Base-by-base conservation (phyloP, 2,113 vertebrate species). In the Lonchura striata region DNA sequence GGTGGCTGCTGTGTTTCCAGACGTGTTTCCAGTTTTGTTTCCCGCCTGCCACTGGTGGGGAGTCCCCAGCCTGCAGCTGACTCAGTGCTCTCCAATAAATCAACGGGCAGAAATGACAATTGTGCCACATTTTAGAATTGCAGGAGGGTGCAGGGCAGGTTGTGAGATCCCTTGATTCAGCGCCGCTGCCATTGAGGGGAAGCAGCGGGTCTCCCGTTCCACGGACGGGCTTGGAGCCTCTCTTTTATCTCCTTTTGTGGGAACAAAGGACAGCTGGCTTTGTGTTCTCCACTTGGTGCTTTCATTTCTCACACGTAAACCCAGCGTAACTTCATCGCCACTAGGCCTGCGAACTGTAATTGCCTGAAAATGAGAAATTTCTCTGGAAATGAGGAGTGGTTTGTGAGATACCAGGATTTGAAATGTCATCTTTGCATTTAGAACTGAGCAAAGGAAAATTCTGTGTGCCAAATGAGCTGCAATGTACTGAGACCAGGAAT, bases 151-250 rank as follows among this genome's bases (percentile, higher is more conserved):
- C 50, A 88, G 75, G 68, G 76, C 77, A 64, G 80, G 31, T 41
- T 91, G 72, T 81, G 93, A 88, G 90, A 86, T 77, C 63, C 86
- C 87, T 95, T 77, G 64, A 66, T 94, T 92, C 82, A 93, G 80
- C 53, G 23, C 49, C 5, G 20, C 50, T 47, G 64, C 90, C 74
- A 27, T 60, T 71, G 94, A 79, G 1, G 6, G 10, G 28, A 75
- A 93, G 76, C 82, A 89, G 90, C 63, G 14, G 90, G 79, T 79
- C 71, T 88, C 74, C 88, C 42, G 4, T 86, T 83, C 30, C 47
- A 20, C 65, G 30, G 3, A 47, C 10, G 24, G 68, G 9, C 79
- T 83, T 12, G 86, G 85, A 94, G 54, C 39, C 41, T 46, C 47
- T 33, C 60, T 82, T 90, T 82, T 79, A 94, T 95, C 85, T 95